Conservation (phyloP, 2,888 invertebrate genomes). For the Ophion obscuratus region DNA sequence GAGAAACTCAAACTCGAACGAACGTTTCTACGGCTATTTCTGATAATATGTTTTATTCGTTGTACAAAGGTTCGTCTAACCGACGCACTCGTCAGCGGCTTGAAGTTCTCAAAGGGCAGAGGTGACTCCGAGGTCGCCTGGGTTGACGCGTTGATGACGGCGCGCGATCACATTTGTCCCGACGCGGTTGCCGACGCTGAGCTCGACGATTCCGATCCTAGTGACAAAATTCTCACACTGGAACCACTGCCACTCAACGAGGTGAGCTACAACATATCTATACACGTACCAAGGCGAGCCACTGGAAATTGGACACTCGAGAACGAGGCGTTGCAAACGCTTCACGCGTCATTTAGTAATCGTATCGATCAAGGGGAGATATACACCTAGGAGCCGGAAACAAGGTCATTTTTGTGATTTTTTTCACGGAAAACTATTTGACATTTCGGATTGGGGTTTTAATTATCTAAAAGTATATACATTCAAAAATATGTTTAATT, state of each 20-base stretch:
- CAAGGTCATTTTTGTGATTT: too few species aligned
- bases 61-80: conserved; percentile 91
- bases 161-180: conserved; percentile 84
- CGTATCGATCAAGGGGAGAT: background rate
- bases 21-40: background rate
- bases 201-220: conserved; percentile 84
- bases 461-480: too few species aligned
- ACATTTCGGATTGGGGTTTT: too few species aligned
- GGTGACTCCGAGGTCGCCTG: conserved; percentile 98
- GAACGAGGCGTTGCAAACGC: background rate
- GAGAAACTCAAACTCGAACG: too few species aligned
- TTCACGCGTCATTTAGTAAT: background rate
- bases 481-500: too few species aligned
- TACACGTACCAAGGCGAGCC: background rate
- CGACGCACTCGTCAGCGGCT: conserved; percentile 94
- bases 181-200: conserved; percentile 87
- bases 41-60: background rate
- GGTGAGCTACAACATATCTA: conserved; percentile 70
- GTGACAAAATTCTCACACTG: conserved; percentile 87
- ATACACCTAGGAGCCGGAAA: too few species aligned
- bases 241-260: conserved; percentile 87
- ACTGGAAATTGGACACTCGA: background rate
- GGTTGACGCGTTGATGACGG: conserved; percentile 92
- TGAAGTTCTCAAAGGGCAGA: conserved; percentile 93
- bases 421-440: too few species aligned